Percentiles rank a stretch among this genome's conserved stretches.
Evolutionary conservation across 1,140 invertebrate genomes (phyloP).

Genomic region (Globodera ellingtonae): DNA sequence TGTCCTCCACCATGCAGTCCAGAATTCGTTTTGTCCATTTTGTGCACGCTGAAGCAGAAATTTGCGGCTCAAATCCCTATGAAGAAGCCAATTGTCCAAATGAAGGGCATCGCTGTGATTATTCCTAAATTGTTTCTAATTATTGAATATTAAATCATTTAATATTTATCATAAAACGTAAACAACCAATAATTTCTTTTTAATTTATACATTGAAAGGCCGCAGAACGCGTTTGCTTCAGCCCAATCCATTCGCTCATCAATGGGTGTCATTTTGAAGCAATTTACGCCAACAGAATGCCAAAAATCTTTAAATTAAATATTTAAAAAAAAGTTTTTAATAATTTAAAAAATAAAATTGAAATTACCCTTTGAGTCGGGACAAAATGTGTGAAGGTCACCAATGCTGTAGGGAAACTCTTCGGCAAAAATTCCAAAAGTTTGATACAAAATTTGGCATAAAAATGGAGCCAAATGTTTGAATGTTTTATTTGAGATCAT

Average conservation of each 20-base stretch:
- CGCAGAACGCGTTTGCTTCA: slow-evolving; percentile 13
- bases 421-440: slow-evolving; percentile 12
- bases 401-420: slow-evolving; percentile 29
- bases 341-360: neutral
- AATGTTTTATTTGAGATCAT: neutral
- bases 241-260: slow-evolving; percentile 16
- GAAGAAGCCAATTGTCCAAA: slow-evolving; percentile 34
- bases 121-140: slow-evolving; percentile 20
- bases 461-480: neutral
- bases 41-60: neutral
- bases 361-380: slow-evolving; percentile 22
- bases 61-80: slow-evolving; percentile 19
- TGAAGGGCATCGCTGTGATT: slow-evolving; percentile 18
- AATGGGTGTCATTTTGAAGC: slow-evolving; percentile 1
- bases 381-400: slow-evolving; percentile 23
- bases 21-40: slow-evolving; percentile 19
- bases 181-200: neutral
- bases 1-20: slow-evolving; percentile 22
- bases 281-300: slow-evolving; percentile 10
- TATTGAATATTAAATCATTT: too few relatives aligned
- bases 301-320: slow-evolving; percentile 17
- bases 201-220: neutral
- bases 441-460: neutral
- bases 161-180: neutral
- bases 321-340: neutral